Base-by-base conservation (phyloP, 1,140 invertebrate genomes). In the Drosophila quadrilineata region DNA sequence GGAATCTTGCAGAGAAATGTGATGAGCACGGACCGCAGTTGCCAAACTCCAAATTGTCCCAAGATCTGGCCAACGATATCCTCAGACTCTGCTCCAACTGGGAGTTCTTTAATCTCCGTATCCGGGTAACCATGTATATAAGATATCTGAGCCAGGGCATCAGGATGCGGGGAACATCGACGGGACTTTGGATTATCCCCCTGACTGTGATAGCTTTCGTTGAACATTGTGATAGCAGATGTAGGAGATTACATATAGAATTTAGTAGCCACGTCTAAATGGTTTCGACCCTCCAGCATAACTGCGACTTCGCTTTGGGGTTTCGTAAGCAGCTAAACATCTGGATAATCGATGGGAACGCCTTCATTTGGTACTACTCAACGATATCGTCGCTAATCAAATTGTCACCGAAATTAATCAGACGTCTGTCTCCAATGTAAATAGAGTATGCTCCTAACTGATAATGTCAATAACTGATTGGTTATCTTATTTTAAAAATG, bases 1-100 rank as follows among this genome's bases (percentile, higher is more conserved):
- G 90, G 90, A 16, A 91, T 88, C 63, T 91, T 90, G 38, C 86
- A 86, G 3, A 91, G 60, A 46, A 86, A 90, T 8, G 90, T 65
- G 22, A 90, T 85, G 6, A 88, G 60, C 21, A 90, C 67, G 1
- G 89, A 73, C 26, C 89, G 76, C 9, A 90, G 49, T 35, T 91
- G 90, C 89, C 89, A 91, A 1, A 79, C 66, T 2, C 90, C 90
- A 64, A 89, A 90, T 10, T 90, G 62, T 3, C 90, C 90, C 36
- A 87, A 56, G 24, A 90, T 60, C 9, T 67, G 40, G 0, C 48
- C 49, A 9, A 90, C 72, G 4, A 90, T 70, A 52, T 90, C 90
- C 2, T 41, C 36, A 0, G 58, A 5, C 0, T 53, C 14, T 1
- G 29, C n/a, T 16, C 12, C 26, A 6, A 1, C 6, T 29, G 6